Evolutionary conservation across 2,888 invertebrate species (phyloP).

Genomic region (Cantharis lateralis): DNA sequence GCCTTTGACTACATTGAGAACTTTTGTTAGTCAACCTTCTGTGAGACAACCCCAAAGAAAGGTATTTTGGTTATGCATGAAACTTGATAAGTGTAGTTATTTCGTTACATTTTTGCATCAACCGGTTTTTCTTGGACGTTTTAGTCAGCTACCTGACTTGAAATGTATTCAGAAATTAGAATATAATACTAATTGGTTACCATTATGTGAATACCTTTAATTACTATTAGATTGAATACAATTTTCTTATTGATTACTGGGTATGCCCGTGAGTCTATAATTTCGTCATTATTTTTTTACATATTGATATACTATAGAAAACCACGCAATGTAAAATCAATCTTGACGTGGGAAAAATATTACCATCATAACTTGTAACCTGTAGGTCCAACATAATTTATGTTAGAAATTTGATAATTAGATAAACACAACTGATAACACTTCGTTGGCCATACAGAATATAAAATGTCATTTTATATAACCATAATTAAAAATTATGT

Average conservation of each 20-base stretch:
- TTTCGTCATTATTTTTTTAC: background rate
- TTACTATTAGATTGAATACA: background rate
- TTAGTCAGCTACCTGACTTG: background rate
- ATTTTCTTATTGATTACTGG: background rate
- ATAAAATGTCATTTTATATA: background rate
- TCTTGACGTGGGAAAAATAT: background rate
- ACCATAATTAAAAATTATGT: background rate
- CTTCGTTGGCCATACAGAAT: background rate
- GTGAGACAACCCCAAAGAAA: conserved; percentile 53
- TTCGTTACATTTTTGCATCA: background rate
- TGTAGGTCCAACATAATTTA: background rate
- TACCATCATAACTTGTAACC: background rate
- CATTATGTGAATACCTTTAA: background rate
- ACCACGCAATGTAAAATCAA: background rate
- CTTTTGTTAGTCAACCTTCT: conserved; percentile 54
- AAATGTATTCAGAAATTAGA: background rate
- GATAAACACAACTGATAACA: background rate
- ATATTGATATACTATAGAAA: background rate
- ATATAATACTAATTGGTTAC: background rate
- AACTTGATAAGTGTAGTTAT: background rate
- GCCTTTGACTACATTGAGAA: conserved; percentile 55
- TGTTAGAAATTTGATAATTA: background rate
- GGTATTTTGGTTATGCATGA: conserved; percentile 39
- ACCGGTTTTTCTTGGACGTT: background rate
- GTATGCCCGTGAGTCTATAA: background rate